These are phyloP conservation scores for Rhabdomys dilectus DNA, from an alignment of 2,113 vertebrate species.

Conservation along the genomic window DNA sequence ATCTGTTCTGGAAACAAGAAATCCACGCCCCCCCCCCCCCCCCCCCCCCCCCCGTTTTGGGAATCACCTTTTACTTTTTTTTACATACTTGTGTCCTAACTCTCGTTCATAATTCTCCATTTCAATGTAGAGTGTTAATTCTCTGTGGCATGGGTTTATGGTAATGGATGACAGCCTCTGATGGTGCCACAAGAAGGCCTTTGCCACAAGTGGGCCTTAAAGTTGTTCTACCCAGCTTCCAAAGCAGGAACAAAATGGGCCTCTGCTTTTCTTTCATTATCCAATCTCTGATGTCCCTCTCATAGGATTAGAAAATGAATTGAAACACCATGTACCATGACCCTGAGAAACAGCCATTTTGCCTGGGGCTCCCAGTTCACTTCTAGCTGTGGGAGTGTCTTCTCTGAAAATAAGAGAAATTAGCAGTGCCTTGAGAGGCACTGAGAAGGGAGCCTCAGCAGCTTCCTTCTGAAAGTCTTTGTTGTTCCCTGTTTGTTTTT, in stretches of 20 bases:
- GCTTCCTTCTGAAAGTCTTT: neutral
- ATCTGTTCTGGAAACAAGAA: neutral
- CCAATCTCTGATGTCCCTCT: neutral
- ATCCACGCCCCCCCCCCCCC: too few species aligned
- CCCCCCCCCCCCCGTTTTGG: neutral
- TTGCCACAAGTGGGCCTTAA: neutral
- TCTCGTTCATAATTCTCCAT: neutral
- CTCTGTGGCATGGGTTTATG: neutral
- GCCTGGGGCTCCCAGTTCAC: neutral
- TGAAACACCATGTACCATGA: neutral
- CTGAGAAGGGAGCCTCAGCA: neutral
- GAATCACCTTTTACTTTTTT: neutral
- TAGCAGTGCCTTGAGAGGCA: neutral
- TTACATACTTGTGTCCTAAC: neutral
- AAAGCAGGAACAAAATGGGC: neutral
- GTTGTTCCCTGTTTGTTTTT: constrained; percentile 8
- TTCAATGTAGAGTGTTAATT: too few species aligned
- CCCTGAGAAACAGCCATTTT: neutral
- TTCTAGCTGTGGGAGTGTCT: neutral
- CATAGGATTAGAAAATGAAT: neutral
- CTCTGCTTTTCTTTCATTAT: neutral
- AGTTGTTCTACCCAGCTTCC: neutral
- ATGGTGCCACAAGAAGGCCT: neutral
- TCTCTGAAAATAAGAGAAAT: neutral
- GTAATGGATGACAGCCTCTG: neutral